These are phyloP conservation scores for Siniperca knerii DNA, from an alignment of 2,113 vertebrate genomes.

Conservation along the genomic window DNA sequence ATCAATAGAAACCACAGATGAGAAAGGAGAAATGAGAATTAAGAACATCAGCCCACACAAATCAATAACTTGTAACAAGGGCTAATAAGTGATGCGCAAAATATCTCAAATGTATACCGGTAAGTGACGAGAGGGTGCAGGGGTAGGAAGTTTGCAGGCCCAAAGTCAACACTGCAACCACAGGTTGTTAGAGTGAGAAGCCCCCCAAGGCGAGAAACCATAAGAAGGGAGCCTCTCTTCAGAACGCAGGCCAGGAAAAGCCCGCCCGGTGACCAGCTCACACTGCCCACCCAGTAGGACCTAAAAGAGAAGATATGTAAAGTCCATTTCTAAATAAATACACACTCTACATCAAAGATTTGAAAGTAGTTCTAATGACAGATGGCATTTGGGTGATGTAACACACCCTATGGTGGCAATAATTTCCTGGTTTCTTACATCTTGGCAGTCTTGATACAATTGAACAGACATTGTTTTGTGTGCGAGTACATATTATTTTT, in stretches of 20 bases:
- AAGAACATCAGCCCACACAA: neutral
- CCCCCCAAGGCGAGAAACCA: slow-evolving; percentile 90
- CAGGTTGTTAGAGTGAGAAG: slow-evolving; percentile 89
- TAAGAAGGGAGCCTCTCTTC: slow-evolving; percentile 92
- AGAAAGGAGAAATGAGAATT: slow-evolving; percentile 74
- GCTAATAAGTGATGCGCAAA: neutral
- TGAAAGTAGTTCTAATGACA: neutral
- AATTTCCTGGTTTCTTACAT: neutral
- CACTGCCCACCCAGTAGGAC: slow-evolving; percentile 94
- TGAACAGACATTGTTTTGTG: neutral
- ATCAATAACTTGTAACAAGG: slow-evolving; percentile 16
- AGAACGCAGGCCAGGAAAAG: slow-evolving; percentile 95
- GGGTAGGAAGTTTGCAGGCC: slow-evolving; percentile 94
- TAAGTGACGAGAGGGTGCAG: slow-evolving; percentile 94
- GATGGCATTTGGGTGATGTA: neutral
- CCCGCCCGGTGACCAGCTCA: slow-evolving; percentile 90
- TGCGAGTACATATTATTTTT: neutral
- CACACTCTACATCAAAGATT: neutral
- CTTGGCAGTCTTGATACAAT: neutral
- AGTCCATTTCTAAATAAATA: neutral
- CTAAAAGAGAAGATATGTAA: slow-evolving; percentile 76
- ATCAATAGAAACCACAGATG: slow-evolving; percentile 76
- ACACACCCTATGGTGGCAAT: neutral
- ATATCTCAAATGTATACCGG: slow-evolving; percentile 80
- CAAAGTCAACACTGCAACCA: slow-evolving; percentile 94